A percentile compares a stretch with the other conserved stretches of the same genome.
Evolutionary conservation across 2,113 vertebrate genomes (phyloP).

Genomic region (Atrichornis clamosus): DNA sequence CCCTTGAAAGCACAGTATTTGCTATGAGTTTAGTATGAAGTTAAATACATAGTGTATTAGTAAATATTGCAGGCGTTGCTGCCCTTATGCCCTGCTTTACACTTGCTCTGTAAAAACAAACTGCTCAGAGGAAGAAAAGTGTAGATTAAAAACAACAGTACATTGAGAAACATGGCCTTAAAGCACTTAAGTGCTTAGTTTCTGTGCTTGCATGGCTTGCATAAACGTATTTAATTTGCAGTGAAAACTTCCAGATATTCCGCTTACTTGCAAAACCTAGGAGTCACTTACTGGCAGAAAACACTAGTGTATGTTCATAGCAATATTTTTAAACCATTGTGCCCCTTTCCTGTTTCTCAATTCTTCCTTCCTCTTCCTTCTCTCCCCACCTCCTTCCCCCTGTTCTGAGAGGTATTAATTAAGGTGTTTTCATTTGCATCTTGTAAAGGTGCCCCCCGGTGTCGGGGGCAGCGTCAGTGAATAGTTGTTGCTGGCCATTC

Average conservation of each 20-base stretch:
- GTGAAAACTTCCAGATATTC: neutral
- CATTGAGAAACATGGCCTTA: neutral
- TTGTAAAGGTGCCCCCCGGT: neutral
- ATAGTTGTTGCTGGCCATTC: neutral
- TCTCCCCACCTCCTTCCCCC: neutral
- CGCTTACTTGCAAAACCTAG: neutral
- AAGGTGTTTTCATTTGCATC: neutral
- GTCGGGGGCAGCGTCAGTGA: neutral
- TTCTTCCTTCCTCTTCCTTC: conserved; percentile 16
- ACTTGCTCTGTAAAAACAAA: neutral
- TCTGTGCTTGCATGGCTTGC: neutral
- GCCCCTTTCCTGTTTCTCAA: conserved; percentile 29
- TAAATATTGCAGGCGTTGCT: neutral
- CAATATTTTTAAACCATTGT: neutral
- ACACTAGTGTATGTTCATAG: neutral
- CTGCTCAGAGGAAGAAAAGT: neutral
- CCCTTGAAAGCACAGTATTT: neutral
- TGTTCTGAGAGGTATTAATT: neutral
- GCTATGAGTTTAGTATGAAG: neutral
- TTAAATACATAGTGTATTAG: neutral
- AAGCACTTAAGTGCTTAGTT: neutral
- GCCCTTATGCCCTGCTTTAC: neutral
- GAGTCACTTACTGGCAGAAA: neutral
- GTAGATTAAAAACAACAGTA: neutral
- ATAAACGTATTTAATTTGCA: neutral